Evolutionary conservation across 2,113 vertebrate species (phyloP).

Genomic region (Menura novaehollandiae): DNA sequence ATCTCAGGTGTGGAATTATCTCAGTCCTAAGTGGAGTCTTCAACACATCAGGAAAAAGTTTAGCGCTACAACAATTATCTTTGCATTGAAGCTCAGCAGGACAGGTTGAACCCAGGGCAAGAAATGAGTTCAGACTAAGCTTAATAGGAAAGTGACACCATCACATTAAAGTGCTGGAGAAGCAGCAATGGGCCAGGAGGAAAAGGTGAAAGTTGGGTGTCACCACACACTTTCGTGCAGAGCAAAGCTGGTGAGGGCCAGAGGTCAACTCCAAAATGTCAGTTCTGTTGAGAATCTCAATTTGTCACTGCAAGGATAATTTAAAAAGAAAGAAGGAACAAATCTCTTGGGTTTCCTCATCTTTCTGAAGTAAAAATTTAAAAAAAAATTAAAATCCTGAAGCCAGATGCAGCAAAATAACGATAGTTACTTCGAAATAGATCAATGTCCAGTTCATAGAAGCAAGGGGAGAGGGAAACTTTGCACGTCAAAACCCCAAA

Average conservation of each 20-base stretch:
- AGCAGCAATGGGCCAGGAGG: neutral
- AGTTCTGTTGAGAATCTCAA: neutral
- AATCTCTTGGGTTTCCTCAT: neutral
- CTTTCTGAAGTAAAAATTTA: neutral
- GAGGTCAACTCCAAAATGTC: neutral
- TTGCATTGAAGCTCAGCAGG: neutral
- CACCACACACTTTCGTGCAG: neutral
- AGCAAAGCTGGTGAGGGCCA: neutral
- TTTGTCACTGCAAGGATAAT: neutral
- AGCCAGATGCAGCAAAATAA: neutral
- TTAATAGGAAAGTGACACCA: neutral
- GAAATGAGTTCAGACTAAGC: neutral
- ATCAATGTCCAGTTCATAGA: neutral
- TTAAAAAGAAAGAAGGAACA: neutral
- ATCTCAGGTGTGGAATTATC: neutral
- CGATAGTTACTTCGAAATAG: neutral
- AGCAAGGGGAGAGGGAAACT: neutral
- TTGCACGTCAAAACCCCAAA: neutral
- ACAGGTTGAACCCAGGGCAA: neutral
- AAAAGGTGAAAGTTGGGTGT: neutral
- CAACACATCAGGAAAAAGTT: neutral
- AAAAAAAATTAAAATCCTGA: neutral
- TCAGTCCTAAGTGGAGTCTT: neutral
- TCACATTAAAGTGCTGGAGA: neutral
- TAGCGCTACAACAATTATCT: neutral